Evolutionary conservation across 2,797 vertebrate species (phyloP).

Genomic region (Argentina silus): DNA sequence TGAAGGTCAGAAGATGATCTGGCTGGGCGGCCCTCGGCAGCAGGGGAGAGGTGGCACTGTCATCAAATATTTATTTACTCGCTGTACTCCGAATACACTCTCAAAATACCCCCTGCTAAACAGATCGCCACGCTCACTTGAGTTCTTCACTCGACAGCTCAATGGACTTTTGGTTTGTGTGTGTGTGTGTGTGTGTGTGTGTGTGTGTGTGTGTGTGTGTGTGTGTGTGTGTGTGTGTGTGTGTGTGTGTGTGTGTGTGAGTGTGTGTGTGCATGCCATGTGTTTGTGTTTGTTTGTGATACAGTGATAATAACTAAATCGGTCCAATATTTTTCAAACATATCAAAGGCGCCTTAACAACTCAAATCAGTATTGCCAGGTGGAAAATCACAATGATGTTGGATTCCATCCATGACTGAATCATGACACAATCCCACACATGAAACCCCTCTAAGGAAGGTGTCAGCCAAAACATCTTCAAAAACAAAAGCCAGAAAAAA

Average conservation of each 20-base stretch:
- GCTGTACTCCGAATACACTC: slow-evolving; percentile 87
- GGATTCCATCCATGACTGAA: not conserved
- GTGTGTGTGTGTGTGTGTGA: not conserved
- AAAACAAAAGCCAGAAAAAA: not conserved
- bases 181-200: slow-evolving; percentile 10
- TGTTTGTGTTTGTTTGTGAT: not conserved
- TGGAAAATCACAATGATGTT: slow-evolving; percentile 22
- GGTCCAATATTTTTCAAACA: slow-evolving; percentile 9
- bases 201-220: not conserved
- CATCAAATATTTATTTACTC: slow-evolving; percentile 94
- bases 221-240: not conserved
- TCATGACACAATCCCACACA: not conserved
- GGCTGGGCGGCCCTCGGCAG: slow-evolving; percentile 53
- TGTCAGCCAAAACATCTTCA: not conserved
- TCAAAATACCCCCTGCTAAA: slow-evolving; percentile 76
- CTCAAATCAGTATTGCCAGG: slow-evolving; percentile 29
- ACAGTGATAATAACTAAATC: not conserved
- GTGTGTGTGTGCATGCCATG: not conserved
- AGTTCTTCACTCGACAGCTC: slow-evolving; percentile 53
- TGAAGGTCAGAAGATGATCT: slow-evolving; percentile 89
- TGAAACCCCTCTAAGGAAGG: not conserved
- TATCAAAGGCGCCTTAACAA: slow-evolving; percentile 1
- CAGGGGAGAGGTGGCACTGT: slow-evolving; percentile 79
- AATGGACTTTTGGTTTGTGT: slow-evolving; percentile 22
- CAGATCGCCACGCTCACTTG: slow-evolving; percentile 46